A percentile compares a stretch with the other conserved stretches of the same genome.
These are phyloP conservation scores for Salvelinus alpinus DNA, from an alignment of 2,113 vertebrate species.

Conservation along the genomic window DNA sequence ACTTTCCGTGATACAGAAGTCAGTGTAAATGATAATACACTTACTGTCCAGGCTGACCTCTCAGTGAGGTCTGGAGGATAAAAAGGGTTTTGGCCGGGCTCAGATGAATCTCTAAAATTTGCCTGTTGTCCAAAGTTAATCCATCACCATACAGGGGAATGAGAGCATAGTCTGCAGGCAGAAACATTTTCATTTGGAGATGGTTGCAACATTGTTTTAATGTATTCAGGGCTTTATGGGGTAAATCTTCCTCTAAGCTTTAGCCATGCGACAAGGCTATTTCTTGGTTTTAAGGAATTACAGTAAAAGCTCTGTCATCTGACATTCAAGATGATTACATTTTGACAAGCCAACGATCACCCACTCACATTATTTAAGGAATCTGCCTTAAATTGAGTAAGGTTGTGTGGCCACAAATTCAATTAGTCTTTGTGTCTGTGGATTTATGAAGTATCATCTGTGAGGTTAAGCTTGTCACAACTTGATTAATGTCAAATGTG, in stretches of 20 bases:
- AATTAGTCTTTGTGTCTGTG: conserved; percentile 11
- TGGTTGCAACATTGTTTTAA: conserved; percentile 70
- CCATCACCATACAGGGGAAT: conserved; percentile 58
- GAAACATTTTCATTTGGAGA: conserved; percentile 77
- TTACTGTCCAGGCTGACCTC: conserved; percentile 5
- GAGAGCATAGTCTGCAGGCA: conserved; percentile 51
- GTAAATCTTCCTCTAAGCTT: conserved; percentile 78
- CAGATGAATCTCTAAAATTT: conserved; percentile 49
- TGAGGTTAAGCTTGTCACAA: conserved; percentile 13
- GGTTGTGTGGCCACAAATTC: conserved; percentile 28
- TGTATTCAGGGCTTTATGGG: conserved; percentile 69
- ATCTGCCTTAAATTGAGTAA: conserved; percentile 21
- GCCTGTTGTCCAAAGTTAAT: conserved; percentile 60
- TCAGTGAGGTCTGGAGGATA: conserved; percentile 1
- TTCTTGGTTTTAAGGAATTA: conserved; percentile 81
- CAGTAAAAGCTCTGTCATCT: conserved; percentile 84
- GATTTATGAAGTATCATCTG: not conserved
- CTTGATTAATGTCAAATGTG: conserved; percentile 26
- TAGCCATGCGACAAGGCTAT: conserved; percentile 47
- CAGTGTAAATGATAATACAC: not conserved
- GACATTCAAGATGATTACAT: conserved; percentile 88
- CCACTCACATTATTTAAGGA: conserved; percentile 50
- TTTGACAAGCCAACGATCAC: conserved; percentile 77
- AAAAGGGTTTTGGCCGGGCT: conserved; percentile 35
- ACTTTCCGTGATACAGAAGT: not conserved